Conservation (phyloP, 2,797 vertebrate species). For the Alauda arvensis region DNA sequence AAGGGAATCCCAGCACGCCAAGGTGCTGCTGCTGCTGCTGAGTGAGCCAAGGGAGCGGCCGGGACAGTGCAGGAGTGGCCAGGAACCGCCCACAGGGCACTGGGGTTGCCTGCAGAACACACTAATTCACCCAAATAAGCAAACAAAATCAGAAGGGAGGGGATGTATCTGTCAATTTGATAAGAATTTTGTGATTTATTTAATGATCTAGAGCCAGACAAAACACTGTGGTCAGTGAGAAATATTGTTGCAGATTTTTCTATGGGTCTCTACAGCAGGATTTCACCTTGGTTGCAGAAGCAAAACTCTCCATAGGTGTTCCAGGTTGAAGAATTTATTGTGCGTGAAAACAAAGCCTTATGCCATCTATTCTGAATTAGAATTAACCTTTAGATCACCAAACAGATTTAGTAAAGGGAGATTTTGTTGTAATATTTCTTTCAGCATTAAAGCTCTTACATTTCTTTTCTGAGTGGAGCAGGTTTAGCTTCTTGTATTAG, state of each 20-base stretch:
- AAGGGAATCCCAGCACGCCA: rapidly evolving
- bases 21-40: rapidly evolving
- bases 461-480: not conserved
- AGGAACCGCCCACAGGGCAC: not conserved
- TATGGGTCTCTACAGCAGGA: not conserved
- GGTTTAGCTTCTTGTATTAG: not conserved
- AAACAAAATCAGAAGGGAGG: rapidly evolving
- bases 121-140: too few species aligned
- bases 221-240: not conserved
- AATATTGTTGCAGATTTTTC: not conserved
- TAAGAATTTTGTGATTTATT: not conserved
- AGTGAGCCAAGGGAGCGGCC: not conserved
- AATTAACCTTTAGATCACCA: not conserved
- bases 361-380: not conserved
- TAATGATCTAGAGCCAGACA: not conserved
- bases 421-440: not conserved
- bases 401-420: not conserved
- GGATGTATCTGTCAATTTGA: not conserved
- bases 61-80: not conserved
- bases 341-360: not conserved
- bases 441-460: not conserved
- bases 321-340: not conserved
- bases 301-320: not conserved
- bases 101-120: rapidly evolving
- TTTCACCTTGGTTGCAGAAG: not conserved